These are phyloP conservation scores for Drosophila repletoides DNA, from an alignment of 1,140 invertebrate species.

Conservation along the genomic window DNA sequence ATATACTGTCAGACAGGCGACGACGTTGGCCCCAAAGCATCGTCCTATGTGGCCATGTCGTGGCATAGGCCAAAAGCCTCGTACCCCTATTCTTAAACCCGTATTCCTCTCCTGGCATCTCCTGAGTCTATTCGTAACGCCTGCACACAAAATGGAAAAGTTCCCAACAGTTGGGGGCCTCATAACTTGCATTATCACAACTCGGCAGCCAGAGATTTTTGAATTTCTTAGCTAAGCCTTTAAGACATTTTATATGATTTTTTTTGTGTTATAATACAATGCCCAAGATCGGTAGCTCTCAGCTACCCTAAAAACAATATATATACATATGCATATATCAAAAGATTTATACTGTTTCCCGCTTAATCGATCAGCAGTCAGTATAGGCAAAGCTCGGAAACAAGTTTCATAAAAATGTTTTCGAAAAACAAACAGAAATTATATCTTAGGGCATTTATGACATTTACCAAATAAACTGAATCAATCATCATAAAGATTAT, in stretches of 20 bases:
- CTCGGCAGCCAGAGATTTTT: slow-evolving; percentile 21
- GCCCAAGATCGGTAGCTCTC: slow-evolving; percentile 14
- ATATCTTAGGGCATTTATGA: too few relatives aligned
- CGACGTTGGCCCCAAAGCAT: slow-evolving; percentile 59
- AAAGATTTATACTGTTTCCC: background rate
- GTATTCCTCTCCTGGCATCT: background rate
- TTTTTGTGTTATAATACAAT: slow-evolving; percentile 4
- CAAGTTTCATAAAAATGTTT: background rate
- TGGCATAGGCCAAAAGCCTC: slow-evolving; percentile 21
- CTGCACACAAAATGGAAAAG: slow-evolving; percentile 67
- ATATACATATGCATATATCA: too few relatives aligned
- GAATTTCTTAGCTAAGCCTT: too few relatives aligned
- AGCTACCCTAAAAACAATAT: slow-evolving; percentile 17
- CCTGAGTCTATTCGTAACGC: slow-evolving; percentile 34
- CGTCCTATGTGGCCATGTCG: slow-evolving; percentile 40
- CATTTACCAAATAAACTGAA: too few relatives aligned
- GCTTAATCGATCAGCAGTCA: background rate
- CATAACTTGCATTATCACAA: slow-evolving; percentile 68
- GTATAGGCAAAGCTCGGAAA: background rate
- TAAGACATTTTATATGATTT: too few relatives aligned
- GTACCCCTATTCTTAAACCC: too few relatives aligned
- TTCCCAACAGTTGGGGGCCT: slow-evolving; percentile 74
- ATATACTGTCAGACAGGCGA: slow-evolving; percentile 50
- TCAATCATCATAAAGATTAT: slow-evolving; percentile 18
- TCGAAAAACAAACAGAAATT: background rate